Conservation (phyloP, 2,888 invertebrate genomes). For the Perizoma affinitatum region DNA sequence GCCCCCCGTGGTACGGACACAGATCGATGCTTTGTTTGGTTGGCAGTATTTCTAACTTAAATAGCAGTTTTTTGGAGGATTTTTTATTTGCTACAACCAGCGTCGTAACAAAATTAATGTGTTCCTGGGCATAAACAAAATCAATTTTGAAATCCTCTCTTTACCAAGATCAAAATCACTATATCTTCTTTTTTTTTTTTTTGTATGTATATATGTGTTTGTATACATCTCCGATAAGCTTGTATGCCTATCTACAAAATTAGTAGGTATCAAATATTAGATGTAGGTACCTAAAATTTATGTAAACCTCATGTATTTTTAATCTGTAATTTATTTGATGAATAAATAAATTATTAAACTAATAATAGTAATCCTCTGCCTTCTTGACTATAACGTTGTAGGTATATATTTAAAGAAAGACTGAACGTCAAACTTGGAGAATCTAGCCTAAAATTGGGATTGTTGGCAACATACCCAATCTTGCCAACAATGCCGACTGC, state of each 20-base stretch:
- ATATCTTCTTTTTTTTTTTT: too few relatives aligned
- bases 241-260: too few relatives aligned
- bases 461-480: conserved; percentile 70
- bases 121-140: too few relatives aligned
- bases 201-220: background rate
- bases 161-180: background rate
- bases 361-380: too few relatives aligned
- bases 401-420: too few relatives aligned
- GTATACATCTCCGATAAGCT: background rate
- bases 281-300: too few relatives aligned
- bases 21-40: conserved; percentile 15
- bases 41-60: conserved; percentile 8
- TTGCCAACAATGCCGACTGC: conserved; percentile 74
- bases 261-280: too few relatives aligned
- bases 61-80: background rate
- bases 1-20: conserved; percentile 54
- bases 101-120: too few relatives aligned
- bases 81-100: background rate
- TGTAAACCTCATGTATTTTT: too few relatives aligned
- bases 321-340: too few relatives aligned
- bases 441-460: conserved; percentile 46
- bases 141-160: background rate
- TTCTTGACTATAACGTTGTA: too few relatives aligned
- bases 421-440: background rate
- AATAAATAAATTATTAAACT: too few relatives aligned